A percentile compares a stretch with the other conserved stretches of the same genome.
phyloP scores from a whole-genome alignment of 2,113 vertebrate genomes.

The Anguilla rostrata region DNA sequence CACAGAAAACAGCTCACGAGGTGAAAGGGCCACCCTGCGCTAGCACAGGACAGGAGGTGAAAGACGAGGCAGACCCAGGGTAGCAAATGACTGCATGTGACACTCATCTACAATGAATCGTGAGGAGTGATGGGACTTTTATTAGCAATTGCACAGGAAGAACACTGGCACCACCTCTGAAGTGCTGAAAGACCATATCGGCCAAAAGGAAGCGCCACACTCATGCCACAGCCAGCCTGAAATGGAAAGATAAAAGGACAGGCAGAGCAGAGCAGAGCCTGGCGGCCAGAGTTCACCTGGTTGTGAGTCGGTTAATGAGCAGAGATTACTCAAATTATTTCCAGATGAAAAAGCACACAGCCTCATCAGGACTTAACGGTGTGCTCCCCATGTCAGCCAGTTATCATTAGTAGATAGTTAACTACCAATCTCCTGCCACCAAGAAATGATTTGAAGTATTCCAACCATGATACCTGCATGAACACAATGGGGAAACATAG shows the following conservation, averaged over 20 bases:
- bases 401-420: constrained; percentile 5
- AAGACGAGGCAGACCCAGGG: background rate
- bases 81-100: background rate
- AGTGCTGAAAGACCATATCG: background rate
- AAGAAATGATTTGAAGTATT: background rate
- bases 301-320: background rate
- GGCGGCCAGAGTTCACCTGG: background rate
- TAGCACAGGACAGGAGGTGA: background rate
- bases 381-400: background rate
- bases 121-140: background rate
- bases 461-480: background rate
- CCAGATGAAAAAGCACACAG: constrained; percentile 13
- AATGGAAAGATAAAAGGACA: background rate
- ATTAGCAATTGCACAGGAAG: background rate
- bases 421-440: background rate
- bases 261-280: background rate
- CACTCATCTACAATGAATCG: background rate
- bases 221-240: background rate
- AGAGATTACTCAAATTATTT: constrained; percentile 8
- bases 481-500: background rate
- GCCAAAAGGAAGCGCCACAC: background rate
- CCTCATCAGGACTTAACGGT: constrained; percentile 7
- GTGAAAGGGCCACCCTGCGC: background rate
- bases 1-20: background rate
- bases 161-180: background rate